These are phyloP conservation scores for Camponotus floridanus DNA, from an alignment of 1,140 invertebrate species.

Conservation along the genomic window DNA sequence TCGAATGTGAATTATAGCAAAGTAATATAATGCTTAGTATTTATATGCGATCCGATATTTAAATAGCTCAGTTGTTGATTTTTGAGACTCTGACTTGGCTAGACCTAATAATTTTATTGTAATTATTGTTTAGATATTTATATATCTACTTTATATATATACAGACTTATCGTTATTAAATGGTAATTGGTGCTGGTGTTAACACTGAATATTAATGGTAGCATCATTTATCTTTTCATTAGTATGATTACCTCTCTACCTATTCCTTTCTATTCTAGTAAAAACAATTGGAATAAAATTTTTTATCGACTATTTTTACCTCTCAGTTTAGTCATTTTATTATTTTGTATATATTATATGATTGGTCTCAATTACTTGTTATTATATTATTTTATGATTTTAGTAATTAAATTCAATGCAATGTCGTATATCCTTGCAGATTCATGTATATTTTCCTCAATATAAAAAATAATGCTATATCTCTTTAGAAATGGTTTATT, in stretches of 20 bases:
- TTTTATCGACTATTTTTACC: neutral
- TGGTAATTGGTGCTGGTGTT: conserved; percentile 85
- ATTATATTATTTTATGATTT: neutral
- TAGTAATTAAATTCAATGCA: conserved; percentile 6
- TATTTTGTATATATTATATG: neutral
- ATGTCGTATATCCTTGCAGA: neutral
- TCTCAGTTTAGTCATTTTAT: conserved; percentile 10
- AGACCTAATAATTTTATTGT: conserved; percentile 77
- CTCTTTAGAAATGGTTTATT: neutral
- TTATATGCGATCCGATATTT: conserved; percentile 59
- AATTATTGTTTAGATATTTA: conserved; percentile 80
- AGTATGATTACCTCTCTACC: conserved; percentile 48
- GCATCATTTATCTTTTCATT: conserved; percentile 65
- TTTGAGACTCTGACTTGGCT: conserved; percentile 68
- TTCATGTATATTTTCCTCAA: neutral
- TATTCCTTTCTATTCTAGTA: neutral
- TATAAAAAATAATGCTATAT: neutral
- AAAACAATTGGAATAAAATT: neutral
- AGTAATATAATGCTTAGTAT: conserved; percentile 57
- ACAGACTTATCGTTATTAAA: conserved; percentile 82
- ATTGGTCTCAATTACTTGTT: neutral
- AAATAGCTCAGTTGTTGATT: conserved; percentile 64
- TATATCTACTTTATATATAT: conserved; percentile 72
- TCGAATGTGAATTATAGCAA: conserved; percentile 52
- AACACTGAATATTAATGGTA: conserved; percentile 67